Evolutionary conservation across 2,113 vertebrate genomes (phyloP).

Genomic region (Osmerus eperlanus): DNA sequence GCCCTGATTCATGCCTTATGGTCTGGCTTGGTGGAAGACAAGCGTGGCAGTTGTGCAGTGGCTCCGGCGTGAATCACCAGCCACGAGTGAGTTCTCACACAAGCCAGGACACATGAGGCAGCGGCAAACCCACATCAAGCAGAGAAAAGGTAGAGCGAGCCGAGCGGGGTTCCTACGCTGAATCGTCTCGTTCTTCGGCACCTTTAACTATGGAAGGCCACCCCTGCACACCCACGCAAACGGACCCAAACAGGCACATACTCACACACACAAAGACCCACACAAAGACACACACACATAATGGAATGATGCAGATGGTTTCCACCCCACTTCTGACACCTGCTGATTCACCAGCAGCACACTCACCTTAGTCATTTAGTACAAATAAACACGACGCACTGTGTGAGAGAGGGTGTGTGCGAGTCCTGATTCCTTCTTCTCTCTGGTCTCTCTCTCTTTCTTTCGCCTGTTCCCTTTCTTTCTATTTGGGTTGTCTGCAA

Average conservation of each 20-base stretch:
- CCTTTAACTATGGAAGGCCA: not conserved
- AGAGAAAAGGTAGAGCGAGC: slow-evolving; percentile 9
- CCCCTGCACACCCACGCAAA: not conserved
- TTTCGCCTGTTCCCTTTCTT: not conserved
- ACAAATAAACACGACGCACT: slow-evolving; percentile 34
- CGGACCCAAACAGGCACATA: not conserved
- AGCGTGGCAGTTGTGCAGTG: not conserved
- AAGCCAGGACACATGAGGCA: not conserved
- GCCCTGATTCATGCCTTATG: not conserved
- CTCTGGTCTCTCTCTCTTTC: slow-evolving; percentile 6
- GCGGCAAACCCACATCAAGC: not conserved
- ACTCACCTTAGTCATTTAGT: slow-evolving; percentile 45
- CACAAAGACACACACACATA: not conserved
- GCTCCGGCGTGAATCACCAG: not conserved
- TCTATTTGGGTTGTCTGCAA: not conserved
- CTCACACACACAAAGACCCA: not conserved
- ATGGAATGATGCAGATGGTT: not conserved
- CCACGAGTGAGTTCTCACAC: not conserved
- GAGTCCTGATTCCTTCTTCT: not conserved
- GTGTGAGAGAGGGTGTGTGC: not conserved
- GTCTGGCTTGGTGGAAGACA: not conserved
- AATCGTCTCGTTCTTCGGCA: not conserved
- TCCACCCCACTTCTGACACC: slow-evolving; percentile 29
- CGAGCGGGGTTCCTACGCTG: too few species aligned
- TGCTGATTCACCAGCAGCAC: slow-evolving; percentile 44